A percentile compares a stretch with the other conserved stretches of the same genome.
phyloP scores from a whole-genome alignment of 2,113 vertebrate species.

The Pavo muticus region DNA sequence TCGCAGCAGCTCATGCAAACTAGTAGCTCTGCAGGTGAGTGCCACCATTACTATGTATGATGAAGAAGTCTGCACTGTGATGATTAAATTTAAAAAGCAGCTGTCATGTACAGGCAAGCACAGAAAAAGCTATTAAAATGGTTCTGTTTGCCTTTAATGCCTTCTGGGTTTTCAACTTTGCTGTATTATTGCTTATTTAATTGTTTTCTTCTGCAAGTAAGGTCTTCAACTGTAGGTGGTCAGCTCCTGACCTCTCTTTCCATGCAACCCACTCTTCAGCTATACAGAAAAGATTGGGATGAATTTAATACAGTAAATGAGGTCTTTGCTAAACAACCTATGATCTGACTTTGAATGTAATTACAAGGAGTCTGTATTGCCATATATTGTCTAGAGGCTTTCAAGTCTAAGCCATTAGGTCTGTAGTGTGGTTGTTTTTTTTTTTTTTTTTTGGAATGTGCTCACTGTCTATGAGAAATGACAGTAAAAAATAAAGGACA shows the following conservation, averaged over 20 bases:
- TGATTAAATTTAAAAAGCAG: slow-evolving; percentile 45
- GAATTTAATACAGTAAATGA: not conserved
- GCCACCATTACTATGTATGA: not conserved
- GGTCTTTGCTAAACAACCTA: not conserved
- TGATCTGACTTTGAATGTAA: not conserved
- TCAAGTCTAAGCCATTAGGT: not conserved
- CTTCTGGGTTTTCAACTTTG: not conserved
- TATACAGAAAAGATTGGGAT: not conserved
- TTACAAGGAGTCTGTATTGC: not conserved
- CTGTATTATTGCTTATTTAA: not conserved
- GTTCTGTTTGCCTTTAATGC: not conserved
- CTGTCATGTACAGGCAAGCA: slow-evolving; percentile 12
- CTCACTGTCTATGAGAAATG: not conserved
- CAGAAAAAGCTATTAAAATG: not conserved
- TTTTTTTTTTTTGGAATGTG: not conserved
- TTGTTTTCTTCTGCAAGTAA: not conserved
- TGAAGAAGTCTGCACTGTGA: not conserved
- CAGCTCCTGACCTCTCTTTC: not conserved
- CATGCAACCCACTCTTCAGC: not conserved
- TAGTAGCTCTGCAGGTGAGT: slow-evolving; percentile 21
- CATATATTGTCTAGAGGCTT: not conserved
- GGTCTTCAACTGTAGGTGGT: not conserved
- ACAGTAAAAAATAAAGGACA: not conserved
- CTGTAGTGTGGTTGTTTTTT: not conserved
- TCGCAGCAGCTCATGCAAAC: not conserved